These are phyloP conservation scores for Cynocephalus volans DNA, from an alignment of 2,113 vertebrate genomes.

Conservation along the genomic window DNA sequence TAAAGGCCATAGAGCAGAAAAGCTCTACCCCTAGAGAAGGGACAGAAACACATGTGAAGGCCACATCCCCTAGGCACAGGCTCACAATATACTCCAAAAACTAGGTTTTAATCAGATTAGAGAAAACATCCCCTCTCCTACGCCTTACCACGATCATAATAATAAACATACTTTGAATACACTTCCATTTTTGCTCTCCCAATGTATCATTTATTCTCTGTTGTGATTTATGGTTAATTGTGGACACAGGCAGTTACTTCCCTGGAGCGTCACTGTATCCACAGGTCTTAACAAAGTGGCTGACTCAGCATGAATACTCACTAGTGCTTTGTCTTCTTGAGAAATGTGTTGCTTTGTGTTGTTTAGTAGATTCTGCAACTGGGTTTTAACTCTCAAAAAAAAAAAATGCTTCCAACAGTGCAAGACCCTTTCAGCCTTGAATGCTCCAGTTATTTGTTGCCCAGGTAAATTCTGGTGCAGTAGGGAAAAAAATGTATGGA, in stretches of 20 bases:
- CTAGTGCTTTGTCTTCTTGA: background rate
- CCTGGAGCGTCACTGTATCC: background rate
- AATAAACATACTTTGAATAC: background rate
- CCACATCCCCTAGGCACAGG: background rate
- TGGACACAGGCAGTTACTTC: conserved; percentile 10
- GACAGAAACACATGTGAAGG: background rate
- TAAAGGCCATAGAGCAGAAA: background rate
- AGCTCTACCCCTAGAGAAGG: background rate
- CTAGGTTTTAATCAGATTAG: background rate
- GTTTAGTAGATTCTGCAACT: background rate
- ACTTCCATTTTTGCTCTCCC: conserved; percentile 29
- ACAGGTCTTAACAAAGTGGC: background rate
- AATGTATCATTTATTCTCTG: background rate
- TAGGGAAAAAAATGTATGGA: background rate
- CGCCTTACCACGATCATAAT: background rate
- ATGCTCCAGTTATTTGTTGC: background rate
- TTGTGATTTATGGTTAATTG: conserved; percentile 34
- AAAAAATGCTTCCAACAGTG: background rate
- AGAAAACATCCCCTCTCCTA: background rate
- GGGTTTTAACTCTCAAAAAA: conserved; percentile 31
- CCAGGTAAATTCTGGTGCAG: background rate
- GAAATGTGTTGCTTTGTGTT: conserved; percentile 41
- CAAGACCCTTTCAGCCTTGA: background rate
- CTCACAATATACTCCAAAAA: background rate
- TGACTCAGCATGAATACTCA: background rate